Evolutionary conservation across 2,113 vertebrate species (phyloP).

Genomic region (Suricata suricatta): DNA sequence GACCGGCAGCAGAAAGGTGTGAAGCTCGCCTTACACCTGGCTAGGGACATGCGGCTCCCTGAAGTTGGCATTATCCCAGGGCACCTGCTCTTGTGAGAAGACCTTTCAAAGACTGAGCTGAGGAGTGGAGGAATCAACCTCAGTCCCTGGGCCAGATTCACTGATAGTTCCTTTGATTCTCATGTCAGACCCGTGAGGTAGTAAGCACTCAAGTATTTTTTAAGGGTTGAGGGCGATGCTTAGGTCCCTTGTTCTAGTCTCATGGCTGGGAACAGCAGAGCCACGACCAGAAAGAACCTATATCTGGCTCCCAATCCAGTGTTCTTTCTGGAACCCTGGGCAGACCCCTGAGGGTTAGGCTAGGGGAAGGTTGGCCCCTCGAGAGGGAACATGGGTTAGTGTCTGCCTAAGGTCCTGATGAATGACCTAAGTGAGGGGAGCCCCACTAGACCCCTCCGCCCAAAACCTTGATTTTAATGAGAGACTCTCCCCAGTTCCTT

Average conservation of each 20-base stretch:
- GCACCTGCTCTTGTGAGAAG: neutral
- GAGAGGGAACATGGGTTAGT: neutral
- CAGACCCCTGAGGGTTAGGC: neutral
- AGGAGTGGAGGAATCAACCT: neutral
- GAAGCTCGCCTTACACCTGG: fast-evolving
- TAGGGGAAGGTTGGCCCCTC: neutral
- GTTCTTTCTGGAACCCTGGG: neutral
- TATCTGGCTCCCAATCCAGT: neutral
- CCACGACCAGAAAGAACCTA: neutral
- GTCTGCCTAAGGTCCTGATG: neutral
- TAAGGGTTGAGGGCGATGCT: neutral
- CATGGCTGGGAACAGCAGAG: neutral
- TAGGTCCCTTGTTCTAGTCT: neutral
- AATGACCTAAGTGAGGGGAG: neutral
- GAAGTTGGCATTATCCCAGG: fast-evolving
- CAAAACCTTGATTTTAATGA: slow-evolving; percentile 1
- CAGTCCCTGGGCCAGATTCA: fast-evolving
- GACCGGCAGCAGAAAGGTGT: fast-evolving
- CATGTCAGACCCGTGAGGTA: neutral
- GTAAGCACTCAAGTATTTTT: neutral
- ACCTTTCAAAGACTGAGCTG: neutral
- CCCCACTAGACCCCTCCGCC: neutral
- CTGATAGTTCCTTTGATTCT: neutral
- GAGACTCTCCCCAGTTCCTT: neutral
- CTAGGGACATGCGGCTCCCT: neutral